Conservation (phyloP, 2,113 vertebrate genomes). For the Epinephelus cyanopodus region DNA sequence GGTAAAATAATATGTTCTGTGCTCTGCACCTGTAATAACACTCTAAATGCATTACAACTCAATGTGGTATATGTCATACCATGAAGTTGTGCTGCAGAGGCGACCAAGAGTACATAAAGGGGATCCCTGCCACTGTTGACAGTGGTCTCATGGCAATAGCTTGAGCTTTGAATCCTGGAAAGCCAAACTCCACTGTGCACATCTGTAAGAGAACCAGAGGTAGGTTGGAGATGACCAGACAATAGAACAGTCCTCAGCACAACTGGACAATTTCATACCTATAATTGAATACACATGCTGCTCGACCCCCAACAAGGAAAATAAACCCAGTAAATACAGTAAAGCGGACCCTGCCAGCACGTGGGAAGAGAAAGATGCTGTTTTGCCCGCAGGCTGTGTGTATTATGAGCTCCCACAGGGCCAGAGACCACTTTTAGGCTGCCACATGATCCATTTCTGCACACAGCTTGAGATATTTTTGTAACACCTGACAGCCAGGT, state of each 20-base stretch:
- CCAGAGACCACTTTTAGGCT: conserved; percentile 20
- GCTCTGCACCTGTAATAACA: background rate
- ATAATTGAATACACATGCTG: conserved; percentile 20
- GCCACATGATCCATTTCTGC: conserved; percentile 32
- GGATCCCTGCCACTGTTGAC: conserved; percentile 95
- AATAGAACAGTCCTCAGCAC: background rate
- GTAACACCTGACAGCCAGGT: conserved; percentile 28
- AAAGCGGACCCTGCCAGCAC: background rate
- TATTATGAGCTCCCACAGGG: conserved; percentile 40
- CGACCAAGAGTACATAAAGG: conserved; percentile 99
- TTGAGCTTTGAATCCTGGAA: conserved; percentile 92
- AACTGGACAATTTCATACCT: background rate
- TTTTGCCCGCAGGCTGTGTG: conserved; percentile 31
- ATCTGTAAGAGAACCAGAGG: conserved; percentile 77
- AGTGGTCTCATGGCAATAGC: conserved; percentile 91
- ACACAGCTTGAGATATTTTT: conserved; percentile 35
- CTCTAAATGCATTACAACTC: background rate
- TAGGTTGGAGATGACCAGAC: background rate
- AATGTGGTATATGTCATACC: conserved; percentile 81
- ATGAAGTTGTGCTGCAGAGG: conserved; percentile 99
- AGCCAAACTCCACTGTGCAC: conserved; percentile 94
- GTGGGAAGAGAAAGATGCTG: conserved; percentile 20
- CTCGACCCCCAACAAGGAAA: background rate
- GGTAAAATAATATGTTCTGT: background rate
- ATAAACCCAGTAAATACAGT: conserved; percentile 31